Evolutionary conservation across 2,888 invertebrate genomes (phyloP), one percentile per base, ranked within the genome.

Genomic region (Pristionchus arcanus): DNA sequence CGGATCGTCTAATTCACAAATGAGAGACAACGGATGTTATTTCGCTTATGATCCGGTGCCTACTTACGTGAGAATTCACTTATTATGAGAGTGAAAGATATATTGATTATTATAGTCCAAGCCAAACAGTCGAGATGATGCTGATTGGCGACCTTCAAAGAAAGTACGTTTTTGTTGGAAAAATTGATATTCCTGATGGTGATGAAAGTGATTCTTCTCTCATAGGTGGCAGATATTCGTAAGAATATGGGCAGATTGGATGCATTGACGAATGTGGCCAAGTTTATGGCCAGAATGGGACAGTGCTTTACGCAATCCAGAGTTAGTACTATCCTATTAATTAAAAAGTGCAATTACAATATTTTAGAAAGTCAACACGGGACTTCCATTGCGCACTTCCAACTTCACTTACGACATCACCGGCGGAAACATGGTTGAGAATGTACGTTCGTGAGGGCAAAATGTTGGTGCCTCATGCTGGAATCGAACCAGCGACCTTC

Each of bases 241-340:
- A 25, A 34, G 4, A 37, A 86, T 16, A n/a, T 87, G 37, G 94
- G 93, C n/a, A 90, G 93, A 25, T 95, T 95, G 90, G 92, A 93
- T 11, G 90, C 91, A 37, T 91, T 94, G 55, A 91, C 91, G 74
- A 93, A 92, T 66, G 93, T 95, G 66, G 95, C 95, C 3, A 95
- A 95, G 91, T 93, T 95, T 91, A 95, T 95, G 93, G 95, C 95
- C 37, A 92, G 95, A 16, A 92, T 95, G 90, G 95, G 95, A 49
- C 95, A 95, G 90, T 95, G 94, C 89, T 95, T 95, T 90, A 95
- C 95, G 9, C 95, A 95, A 85, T 89, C 90, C 25, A 90, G 89
- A 89, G 92, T 92, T 11, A 15, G 90, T 34, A 4, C 7, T 34
- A 28, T 11, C 2, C 28, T 77, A 37, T 81, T 31, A 7, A 11